Conservation (phyloP, 53 echinoderm and acorn worm species). For the Echinometra lucunter region DNA sequence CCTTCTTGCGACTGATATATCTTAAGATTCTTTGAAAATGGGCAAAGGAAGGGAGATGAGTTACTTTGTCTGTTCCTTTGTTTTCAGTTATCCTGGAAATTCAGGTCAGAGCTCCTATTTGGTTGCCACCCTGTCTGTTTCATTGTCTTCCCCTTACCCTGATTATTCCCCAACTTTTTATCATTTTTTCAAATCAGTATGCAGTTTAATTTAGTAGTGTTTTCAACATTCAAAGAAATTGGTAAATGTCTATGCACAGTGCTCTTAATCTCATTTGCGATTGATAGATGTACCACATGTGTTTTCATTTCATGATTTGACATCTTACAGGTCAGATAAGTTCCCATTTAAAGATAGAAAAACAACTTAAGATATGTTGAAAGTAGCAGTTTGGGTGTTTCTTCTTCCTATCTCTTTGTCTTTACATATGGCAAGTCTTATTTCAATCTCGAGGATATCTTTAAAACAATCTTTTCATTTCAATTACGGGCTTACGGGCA, state of each 20-base stretch:
- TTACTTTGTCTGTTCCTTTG: no score
- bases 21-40: no score
- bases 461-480: slow-evolving; percentile 25
- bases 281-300: neutral
- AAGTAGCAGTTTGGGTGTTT: slow-evolving; percentile 41
- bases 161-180: neutral
- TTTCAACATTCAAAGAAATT: neutral
- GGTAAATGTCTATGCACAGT: no score
- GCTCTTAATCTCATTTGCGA: neutral
- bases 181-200: neutral
- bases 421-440: neutral
- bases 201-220: neutral
- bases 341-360: neutral
- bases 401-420: slow-evolving; percentile 36
- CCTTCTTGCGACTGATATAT: no score
- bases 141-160: neutral
- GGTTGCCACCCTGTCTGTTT: neutral
- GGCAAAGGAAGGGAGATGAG: no score
- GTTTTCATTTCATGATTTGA: neutral
- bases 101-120: no score
- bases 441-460: slow-evolving; percentile 31
- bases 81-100: no score
- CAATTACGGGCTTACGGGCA: neutral
- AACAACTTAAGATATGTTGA: neutral
- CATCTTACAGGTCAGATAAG: neutral